phyloP scores from a whole-genome alignment of 2,888 invertebrate genomes.

The Sphecodes monilicornis region DNA sequence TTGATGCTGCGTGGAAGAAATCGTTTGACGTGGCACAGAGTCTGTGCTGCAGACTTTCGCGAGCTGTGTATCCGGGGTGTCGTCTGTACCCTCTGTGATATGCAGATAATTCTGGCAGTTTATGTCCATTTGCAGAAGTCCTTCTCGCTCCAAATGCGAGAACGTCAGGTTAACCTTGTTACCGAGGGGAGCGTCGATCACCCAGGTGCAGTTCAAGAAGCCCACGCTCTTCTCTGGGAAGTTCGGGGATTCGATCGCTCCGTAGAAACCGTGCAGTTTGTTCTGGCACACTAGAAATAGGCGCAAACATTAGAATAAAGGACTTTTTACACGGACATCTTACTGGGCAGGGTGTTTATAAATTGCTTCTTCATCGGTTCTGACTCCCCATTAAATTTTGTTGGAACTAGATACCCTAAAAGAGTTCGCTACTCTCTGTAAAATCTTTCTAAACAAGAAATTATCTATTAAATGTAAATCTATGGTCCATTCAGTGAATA shows the following conservation, averaged over 20 bases:
- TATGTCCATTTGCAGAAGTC: neutral
- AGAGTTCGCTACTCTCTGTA: no score
- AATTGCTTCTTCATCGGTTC: no score
- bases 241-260: conserved; percentile 94
- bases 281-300: conserved; percentile 87
- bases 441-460: no score
- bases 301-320: neutral
- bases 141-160: conserved; percentile 90
- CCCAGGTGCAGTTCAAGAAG: conserved; percentile 91
- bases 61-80: conserved; percentile 73
- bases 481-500: no score
- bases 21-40: conserved; percentile 84
- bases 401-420: no score
- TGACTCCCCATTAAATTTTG: no score
- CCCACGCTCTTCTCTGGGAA: conserved; percentile 89
- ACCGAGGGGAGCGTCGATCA: conserved; percentile 90
- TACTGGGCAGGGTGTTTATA: neutral
- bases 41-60: conserved; percentile 74
- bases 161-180: conserved; percentile 93
- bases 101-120: conserved; percentile 89
- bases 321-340: neutral
- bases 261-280: conserved; percentile 88
- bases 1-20: conserved; percentile 87
- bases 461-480: no score
- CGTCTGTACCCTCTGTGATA: conserved; percentile 84